Base-by-base conservation (phyloP, 2,113 vertebrate species). In the Gallinago jamesoni region DNA sequence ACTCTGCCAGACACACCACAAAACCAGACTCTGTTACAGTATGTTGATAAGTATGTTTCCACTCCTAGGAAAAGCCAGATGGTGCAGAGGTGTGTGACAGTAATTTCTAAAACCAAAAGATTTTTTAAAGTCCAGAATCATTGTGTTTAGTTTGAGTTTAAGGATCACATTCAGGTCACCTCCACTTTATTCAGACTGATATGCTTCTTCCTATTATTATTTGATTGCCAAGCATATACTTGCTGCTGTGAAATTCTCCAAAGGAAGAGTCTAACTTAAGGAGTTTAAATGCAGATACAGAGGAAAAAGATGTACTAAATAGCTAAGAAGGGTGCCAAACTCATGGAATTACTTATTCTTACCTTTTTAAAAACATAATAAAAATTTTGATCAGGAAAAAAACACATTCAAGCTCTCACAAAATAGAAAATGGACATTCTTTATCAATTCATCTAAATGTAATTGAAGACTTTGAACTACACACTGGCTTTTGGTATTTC, bases 41-140 rank as follows among this genome's bases (percentile, higher is more conserved):
- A 87, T 55, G 52, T 63, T 86, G 82, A 86, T 84, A 93, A 96
- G 78, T 93, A 55, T 90, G 41, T 93, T 96, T 90, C 89, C 10
- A 93, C 35, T 85, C 68, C 43, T 48, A 69, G 84, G 28, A 94
- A 92, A 96, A 96, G 59, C 45, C 83, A 89, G 80, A 89, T 79
- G 66, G 63, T 87, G 59, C 50, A 96, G 70, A 90, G 56, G 60
- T 93, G 63, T 95, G 83, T 59, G 56, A 84, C 14, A 72, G 37
- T 37, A 70, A 94, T 92, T 91, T 92, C 48, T 73, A 68, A 86
- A 90, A 43, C 47, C 6, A 24, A 14, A 75, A 47, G 79, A 67
- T 11, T 11, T 21, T 31, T 31, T 28, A 79, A 90, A 52, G 22
- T 19, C 45, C 47, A 21, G 50, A 90, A 84, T n/a, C 84, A 12